These are phyloP conservation scores for Jaculus jaculus DNA, from an alignment of 2,113 vertebrate genomes.

Conservation along the genomic window DNA sequence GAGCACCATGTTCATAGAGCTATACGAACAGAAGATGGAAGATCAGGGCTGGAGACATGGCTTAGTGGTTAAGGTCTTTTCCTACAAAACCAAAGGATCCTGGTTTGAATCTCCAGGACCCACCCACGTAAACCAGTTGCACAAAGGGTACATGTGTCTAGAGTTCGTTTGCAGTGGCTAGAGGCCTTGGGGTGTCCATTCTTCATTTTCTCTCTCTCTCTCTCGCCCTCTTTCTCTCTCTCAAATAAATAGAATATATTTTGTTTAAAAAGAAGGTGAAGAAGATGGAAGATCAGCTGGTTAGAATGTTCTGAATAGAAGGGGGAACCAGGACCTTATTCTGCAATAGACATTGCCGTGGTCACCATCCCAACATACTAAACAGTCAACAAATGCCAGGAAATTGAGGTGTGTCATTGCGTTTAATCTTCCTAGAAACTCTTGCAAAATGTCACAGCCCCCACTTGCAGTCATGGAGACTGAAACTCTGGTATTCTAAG, in stretches of 20 bases:
- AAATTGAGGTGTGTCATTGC: background rate
- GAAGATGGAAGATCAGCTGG: background rate
- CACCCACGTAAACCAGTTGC: too few relatives aligned
- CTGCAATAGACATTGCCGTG: background rate
- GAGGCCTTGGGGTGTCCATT: too few relatives aligned
- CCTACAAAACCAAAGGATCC: too few relatives aligned
- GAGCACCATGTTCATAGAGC: background rate
- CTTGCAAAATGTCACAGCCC: background rate
- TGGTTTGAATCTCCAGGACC: too few relatives aligned
- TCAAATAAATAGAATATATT: too few relatives aligned
- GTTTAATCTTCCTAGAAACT: background rate
- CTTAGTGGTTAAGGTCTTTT: too few relatives aligned
- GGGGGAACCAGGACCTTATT: background rate
- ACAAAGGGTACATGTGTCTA: too few relatives aligned
- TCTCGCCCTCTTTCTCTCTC: too few relatives aligned
- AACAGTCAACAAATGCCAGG: background rate
- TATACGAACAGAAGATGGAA: background rate
- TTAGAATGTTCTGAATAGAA: background rate
- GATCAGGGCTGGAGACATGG: too few relatives aligned
- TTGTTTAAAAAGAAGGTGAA: too few relatives aligned
- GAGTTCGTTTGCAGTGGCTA: too few relatives aligned
- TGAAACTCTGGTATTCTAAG: background rate
- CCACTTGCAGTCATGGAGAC: background rate
- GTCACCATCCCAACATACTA: background rate
- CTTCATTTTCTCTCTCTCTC: too few relatives aligned